Evolutionary conservation across 2,113 vertebrate genomes (phyloP).

Genomic region (Gopherus evgoodei): DNA sequence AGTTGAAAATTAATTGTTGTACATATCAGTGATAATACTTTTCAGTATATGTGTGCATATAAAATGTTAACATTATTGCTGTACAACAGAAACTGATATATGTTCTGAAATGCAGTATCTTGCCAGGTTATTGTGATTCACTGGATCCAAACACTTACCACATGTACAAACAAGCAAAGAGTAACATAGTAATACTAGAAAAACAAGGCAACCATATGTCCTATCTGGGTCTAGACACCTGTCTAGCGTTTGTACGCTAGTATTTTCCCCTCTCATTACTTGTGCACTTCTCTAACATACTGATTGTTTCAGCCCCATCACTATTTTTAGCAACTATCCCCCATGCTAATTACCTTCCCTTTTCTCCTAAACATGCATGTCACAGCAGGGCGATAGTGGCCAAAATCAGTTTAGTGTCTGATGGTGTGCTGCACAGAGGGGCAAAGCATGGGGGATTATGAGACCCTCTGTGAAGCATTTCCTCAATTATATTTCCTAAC

Average conservation of each 20-base stretch:
- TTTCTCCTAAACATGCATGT: fast-evolving
- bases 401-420: neutral
- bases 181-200: fast-evolving
- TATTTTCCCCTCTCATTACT: neutral
- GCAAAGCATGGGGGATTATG: neutral
- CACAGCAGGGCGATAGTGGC: fast-evolving
- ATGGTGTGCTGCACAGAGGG: neutral
- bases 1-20: neutral
- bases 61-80: neutral
- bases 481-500: neutral
- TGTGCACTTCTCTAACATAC: neutral
- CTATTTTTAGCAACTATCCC: neutral
- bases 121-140: neutral
- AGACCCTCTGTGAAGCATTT: neutral
- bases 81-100: neutral
- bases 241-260: neutral
- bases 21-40: neutral
- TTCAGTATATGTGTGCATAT: neutral
- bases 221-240: neutral
- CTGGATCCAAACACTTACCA: neutral
- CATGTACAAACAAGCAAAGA: neutral
- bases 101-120: neutral
- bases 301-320: neutral
- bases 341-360: neutral
- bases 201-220: neutral